These are phyloP conservation scores for Bilobella aurantiaca DNA, from an alignment of 1,140 invertebrate species.

Conservation along the genomic window DNA sequence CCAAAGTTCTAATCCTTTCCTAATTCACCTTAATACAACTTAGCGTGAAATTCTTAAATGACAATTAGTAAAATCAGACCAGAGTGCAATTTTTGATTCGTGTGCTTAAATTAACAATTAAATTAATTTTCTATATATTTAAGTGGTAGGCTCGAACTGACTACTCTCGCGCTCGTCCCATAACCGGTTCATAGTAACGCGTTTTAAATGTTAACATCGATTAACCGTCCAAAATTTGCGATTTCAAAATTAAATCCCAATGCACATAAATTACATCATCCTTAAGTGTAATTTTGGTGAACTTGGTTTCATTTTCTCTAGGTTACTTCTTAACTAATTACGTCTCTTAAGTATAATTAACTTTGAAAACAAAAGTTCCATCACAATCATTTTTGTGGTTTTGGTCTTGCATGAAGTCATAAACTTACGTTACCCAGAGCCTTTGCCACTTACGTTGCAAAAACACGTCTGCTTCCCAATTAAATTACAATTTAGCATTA, in stretches of 20 bases:
- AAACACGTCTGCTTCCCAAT: no score
- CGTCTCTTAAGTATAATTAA: neutral
- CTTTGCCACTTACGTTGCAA: no score
- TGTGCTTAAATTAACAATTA: neutral
- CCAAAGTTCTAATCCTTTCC: neutral
- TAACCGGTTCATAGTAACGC: no score
- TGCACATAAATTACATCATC: no score
- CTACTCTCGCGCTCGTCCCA: neutral
- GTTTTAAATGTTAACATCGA: no score
- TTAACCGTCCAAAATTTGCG: no score
- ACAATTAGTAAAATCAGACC: constrained; percentile 7
- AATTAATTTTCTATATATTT: neutral
- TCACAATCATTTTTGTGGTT: constrained; percentile 7
- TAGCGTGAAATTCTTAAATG: no score
- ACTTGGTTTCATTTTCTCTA: no score
- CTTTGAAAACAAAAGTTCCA: constrained; percentile 2
- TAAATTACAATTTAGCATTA: no score
- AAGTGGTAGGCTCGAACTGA: neutral
- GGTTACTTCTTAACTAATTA: neutral
- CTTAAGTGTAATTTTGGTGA: no score
- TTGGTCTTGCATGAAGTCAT: neutral
- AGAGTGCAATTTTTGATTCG: constrained; percentile 8
- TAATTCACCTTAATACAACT: no score
- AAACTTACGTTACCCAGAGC: neutral
- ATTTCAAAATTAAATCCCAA: no score